Evolutionary conservation across 2,113 vertebrate species (phyloP).

Genomic region (Indicator maculatus): DNA sequence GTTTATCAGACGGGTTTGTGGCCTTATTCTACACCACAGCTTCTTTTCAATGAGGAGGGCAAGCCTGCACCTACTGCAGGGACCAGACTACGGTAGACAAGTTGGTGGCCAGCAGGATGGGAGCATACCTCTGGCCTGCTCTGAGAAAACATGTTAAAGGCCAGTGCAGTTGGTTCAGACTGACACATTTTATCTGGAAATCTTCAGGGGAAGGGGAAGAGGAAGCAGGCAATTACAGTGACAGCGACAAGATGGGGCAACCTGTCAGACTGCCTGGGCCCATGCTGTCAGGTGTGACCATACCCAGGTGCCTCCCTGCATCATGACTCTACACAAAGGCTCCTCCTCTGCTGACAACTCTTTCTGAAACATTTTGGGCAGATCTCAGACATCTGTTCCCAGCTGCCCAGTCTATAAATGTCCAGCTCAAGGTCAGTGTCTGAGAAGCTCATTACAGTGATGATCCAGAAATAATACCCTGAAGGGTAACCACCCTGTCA

Average conservation of each 20-base stretch:
- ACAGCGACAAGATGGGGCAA: neutral
- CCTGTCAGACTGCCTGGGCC: neutral
- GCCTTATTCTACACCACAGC: neutral
- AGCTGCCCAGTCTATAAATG: neutral
- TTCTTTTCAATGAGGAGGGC: neutral
- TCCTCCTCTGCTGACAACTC: neutral
- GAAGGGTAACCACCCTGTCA: neutral
- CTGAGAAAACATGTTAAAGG: neutral
- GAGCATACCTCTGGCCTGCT: neutral
- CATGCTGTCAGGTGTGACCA: accelerated
- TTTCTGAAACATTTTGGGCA: neutral
- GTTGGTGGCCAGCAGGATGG: neutral
- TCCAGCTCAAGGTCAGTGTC: neutral
- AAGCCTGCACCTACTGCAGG: neutral
- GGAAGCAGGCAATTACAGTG: neutral
- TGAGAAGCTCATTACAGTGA: neutral
- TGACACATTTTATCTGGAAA: neutral
- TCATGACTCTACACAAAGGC: neutral
- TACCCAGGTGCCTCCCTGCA: neutral
- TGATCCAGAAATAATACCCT: neutral
- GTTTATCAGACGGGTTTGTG: neutral
- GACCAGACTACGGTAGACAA: neutral
- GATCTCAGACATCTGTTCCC: neutral
- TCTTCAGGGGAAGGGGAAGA: neutral
- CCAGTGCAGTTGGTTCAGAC: neutral